Evolutionary conservation across 2,797 vertebrate species (phyloP).

Genomic region (Tinamus major): DNA sequence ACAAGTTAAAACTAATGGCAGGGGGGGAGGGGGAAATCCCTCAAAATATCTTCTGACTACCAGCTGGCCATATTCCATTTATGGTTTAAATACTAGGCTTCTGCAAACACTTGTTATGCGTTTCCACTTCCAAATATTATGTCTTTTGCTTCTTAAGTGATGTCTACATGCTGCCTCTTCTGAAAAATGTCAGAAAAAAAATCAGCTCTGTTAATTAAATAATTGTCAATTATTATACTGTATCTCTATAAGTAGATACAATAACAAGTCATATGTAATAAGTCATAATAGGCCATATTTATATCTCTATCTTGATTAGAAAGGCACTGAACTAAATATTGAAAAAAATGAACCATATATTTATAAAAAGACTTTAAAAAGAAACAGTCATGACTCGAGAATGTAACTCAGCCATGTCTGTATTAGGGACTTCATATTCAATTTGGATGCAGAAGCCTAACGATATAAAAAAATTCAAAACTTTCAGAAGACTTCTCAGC

Average conservation of each 20-base stretch:
- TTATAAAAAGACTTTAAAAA: background rate
- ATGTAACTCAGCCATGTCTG: background rate
- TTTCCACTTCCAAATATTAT: background rate
- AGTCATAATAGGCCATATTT: background rate
- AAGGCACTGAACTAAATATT: background rate
- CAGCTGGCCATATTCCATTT: conserved; percentile 25
- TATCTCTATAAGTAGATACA: background rate
- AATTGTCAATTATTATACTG: background rate
- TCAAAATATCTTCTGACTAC: background rate
- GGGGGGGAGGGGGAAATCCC: background rate
- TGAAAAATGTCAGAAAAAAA: background rate
- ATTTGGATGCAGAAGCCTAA: background rate
- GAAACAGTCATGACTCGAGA: background rate
- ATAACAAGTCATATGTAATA: background rate
- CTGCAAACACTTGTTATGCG: background rate
- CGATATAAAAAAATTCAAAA: background rate
- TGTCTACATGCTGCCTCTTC: background rate
- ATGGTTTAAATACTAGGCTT: conserved; percentile 15
- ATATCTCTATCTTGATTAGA: background rate
- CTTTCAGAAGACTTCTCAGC: background rate
- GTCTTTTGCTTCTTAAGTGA: background rate
- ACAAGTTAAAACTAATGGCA: background rate
- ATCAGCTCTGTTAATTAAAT: background rate
- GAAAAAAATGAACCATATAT: background rate
- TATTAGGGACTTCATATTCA: background rate